Conservation (phyloP, 1,140 invertebrate species). For the Akabosia matsudoensis region DNA sequence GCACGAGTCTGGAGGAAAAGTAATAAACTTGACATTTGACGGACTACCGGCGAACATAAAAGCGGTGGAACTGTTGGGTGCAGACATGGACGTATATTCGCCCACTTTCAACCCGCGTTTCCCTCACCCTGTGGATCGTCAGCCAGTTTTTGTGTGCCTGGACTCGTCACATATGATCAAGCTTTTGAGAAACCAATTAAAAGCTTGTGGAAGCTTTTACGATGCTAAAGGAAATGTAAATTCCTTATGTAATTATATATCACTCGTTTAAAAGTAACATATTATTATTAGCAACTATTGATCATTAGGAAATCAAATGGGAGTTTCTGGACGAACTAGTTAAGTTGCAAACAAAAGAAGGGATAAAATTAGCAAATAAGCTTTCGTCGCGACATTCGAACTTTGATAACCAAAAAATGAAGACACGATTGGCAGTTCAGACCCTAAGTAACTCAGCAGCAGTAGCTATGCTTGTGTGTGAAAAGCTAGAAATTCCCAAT, state of each 20-base stretch:
- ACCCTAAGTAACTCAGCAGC: constrained; percentile 29
- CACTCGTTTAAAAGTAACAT: neutral
- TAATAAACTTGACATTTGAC: constrained; percentile 32
- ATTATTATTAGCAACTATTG: neutral
- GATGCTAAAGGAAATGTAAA: constrained; percentile 26
- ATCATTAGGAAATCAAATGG: constrained; percentile 21
- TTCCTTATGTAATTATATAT: neutral
- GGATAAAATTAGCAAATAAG: constrained; percentile 34
- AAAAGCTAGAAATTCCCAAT: constrained; percentile 6
- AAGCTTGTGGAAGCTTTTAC: constrained; percentile 19
- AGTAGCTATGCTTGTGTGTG: constrained; percentile 26
- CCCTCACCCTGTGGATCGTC: constrained; percentile 20
- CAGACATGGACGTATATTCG: neutral
- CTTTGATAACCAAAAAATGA: constrained; percentile 42
- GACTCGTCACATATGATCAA: constrained; percentile 44
- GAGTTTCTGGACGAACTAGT: constrained; percentile 28
- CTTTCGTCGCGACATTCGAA: constrained; percentile 23
- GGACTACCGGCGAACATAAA: constrained; percentile 26
- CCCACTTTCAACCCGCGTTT: constrained; percentile 21
- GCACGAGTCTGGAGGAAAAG: neutral
- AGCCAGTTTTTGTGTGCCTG: constrained; percentile 28
- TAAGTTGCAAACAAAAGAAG: constrained; percentile 30
- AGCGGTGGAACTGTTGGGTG: constrained; percentile 20
- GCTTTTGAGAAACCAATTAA: constrained; percentile 35
- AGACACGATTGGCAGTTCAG: constrained; percentile 32